These are phyloP conservation scores for Stenopsyche tienmushanensis DNA, from an alignment of 1,140 invertebrate species.

Conservation along the genomic window DNA sequence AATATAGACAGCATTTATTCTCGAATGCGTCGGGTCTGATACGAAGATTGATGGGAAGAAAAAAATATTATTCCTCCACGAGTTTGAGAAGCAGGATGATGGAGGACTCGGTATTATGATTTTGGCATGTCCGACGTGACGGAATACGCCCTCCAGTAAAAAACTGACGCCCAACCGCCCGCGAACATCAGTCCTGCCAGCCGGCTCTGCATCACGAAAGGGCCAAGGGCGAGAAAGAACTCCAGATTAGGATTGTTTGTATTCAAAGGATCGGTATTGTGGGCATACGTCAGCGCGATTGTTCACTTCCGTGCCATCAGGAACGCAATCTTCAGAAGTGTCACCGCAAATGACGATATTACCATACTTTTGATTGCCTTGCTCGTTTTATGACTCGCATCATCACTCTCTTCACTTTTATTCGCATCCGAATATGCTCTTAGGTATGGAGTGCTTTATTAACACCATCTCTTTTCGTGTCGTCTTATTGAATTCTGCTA, in stretches of 20 bases:
- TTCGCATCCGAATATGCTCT: too few relatives aligned
- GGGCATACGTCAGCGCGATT: slow-evolving; percentile 23
- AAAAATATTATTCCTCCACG: slow-evolving; percentile 3
- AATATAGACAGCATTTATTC: too few relatives aligned
- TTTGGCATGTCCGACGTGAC: slow-evolving; percentile 24
- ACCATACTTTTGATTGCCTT: background rate
- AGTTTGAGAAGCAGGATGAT: background rate
- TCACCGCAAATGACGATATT: background rate
- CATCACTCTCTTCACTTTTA: too few relatives aligned
- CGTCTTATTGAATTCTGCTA: too few relatives aligned
- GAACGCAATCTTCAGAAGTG: background rate
- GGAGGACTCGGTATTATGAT: slow-evolving; percentile 12
- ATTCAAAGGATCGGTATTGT: slow-evolving; percentile 4
- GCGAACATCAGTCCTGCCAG: slow-evolving; percentile 1
- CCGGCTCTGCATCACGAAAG: background rate
- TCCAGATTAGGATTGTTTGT: slow-evolving; percentile 24
- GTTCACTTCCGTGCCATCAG: background rate
- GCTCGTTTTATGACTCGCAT: background rate
- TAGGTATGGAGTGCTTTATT: too few relatives aligned
- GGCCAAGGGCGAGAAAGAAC: slow-evolving; percentile 4
- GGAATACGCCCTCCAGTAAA: slow-evolving; percentile 12
- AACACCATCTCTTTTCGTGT: too few relatives aligned
- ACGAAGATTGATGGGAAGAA: slow-evolving; percentile 16
- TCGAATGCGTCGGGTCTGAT: too few relatives aligned
- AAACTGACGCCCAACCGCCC: background rate